Evolutionary conservation across 2,888 invertebrate genomes (phyloP), one percentile per base, ranked within the genome.

Genomic region (Pediacus dermestoides): DNA sequence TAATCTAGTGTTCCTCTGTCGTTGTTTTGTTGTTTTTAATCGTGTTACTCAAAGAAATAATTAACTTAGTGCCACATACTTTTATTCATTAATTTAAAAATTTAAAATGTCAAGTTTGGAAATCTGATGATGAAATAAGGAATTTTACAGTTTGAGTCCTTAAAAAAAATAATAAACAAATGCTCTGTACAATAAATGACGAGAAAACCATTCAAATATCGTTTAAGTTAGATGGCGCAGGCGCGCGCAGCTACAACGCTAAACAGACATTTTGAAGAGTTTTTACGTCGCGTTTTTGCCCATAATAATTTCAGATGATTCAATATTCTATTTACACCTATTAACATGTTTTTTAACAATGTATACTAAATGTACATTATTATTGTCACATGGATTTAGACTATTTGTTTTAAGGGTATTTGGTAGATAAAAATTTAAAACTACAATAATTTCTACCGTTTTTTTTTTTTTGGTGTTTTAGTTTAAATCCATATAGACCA

Each of bases 301-400:
- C 14, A 13, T 13, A 13, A 13, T 14, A 28, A 28, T 28, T 11
- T 7, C 3, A 28, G 46, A 41, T 37, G 44, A 41, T 37, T 22
- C 26, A 34, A 33, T 42, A 49, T 44, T 34, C 42, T 49, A 49
- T 49, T 39, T 49, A 49, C 46, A 49, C 36, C 39, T 46, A 49
- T 46, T 37, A 44, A 46, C 42, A 43, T 39, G 16, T 16, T 37
- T 30, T 18, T 30, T n/a, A n/a, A n/a, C n/a, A n/a, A n/a, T n/a
- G n/a, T n/a, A n/a, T n/a, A n/a, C n/a, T n/a, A n/a, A n/a, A n/a
- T n/a, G n/a, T n/a, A n/a, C n/a, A n/a, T n/a, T n/a, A n/a, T n/a
- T n/a, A n/a, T n/a, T n/a, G n/a, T n/a, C n/a, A n/a, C n/a, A n/a
- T n/a, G n/a, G n/a, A n/a, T n/a, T n/a, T n/a, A n/a, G n/a, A n/a